A percentile compares a stretch with the other conserved stretches of the same genome.
Conservation (phyloP, 2,113 vertebrate genomes). For the Poeciliopsis occidentalis region DNA sequence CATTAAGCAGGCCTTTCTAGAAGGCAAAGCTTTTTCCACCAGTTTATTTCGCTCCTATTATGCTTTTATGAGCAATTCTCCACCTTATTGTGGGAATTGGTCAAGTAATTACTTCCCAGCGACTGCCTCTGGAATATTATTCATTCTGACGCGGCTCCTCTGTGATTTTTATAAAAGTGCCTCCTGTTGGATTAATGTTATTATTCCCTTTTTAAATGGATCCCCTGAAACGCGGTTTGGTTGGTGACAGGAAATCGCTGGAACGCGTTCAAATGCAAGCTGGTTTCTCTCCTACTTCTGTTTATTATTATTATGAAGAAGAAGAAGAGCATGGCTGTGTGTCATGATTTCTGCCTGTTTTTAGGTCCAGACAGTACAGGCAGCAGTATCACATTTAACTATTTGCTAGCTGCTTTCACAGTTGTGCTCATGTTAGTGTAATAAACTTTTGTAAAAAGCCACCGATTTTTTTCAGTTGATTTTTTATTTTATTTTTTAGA, state of each 20-base stretch:
- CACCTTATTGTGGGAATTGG: slow-evolving; percentile 54
- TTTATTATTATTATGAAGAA: background rate
- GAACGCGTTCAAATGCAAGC: slow-evolving; percentile 11
- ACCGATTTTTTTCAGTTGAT: no score
- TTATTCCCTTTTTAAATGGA: slow-evolving; percentile 43
- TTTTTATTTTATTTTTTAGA: no score
- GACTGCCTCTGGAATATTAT: slow-evolving; percentile 62
- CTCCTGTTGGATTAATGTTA: slow-evolving; percentile 48
- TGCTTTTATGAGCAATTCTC: slow-evolving; percentile 62
- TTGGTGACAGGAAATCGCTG: slow-evolving; percentile 24
- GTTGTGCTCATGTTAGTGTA: background rate
- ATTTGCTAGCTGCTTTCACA: background rate
- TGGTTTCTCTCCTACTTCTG: background rate
- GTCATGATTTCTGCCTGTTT: background rate
- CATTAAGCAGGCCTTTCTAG: slow-evolving; percentile 9
- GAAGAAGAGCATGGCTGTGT: background rate
- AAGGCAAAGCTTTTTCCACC: slow-evolving; percentile 36
- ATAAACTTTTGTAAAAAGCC: background rate
- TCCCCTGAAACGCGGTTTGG: slow-evolving; percentile 26
- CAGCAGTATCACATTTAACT: background rate
- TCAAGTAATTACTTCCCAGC: slow-evolving; percentile 71
- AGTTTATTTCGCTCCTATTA: slow-evolving; percentile 51
- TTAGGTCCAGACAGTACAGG: background rate
- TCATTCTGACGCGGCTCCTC: slow-evolving; percentile 53
- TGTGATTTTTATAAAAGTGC: slow-evolving; percentile 50